phyloP scores from a whole-genome alignment of 2,113 vertebrate species.

The Melanostigma gelatinosum region DNA sequence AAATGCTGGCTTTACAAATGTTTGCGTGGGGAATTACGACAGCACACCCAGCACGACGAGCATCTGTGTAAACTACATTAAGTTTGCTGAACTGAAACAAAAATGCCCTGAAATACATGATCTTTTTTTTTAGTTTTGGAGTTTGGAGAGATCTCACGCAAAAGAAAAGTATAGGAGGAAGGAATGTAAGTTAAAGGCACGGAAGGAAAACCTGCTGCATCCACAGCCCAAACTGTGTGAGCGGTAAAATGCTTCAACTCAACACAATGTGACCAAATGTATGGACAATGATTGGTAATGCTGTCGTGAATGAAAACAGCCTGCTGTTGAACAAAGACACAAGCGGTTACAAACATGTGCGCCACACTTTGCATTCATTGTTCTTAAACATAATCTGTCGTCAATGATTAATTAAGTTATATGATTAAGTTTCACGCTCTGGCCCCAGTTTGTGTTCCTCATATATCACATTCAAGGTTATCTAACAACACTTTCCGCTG shows the following conservation, averaged over 20 bases:
- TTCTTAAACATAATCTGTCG: background rate
- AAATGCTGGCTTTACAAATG: constrained; percentile 18
- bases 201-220: background rate
- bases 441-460: background rate
- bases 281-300: constrained; percentile 9
- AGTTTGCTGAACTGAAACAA: background rate
- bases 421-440: background rate
- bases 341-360: background rate
- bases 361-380: background rate
- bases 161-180: background rate
- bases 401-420: background rate
- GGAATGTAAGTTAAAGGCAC: background rate
- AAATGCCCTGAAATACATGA: background rate
- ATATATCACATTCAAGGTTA: background rate
- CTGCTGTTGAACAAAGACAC: background rate
- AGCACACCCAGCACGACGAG: background rate
- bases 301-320: background rate
- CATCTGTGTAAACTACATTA: constrained; percentile 7
- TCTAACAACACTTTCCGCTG: background rate
- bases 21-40: background rate
- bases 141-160: background rate
- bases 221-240: background rate
- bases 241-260: constrained; percentile 1
- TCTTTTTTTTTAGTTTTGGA: background rate
- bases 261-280: background rate